Percentiles rank a stretch among this genome's conserved stretches.
Conservation (phyloP, 2,797 vertebrate genomes). For the Ibycter americanus region DNA sequence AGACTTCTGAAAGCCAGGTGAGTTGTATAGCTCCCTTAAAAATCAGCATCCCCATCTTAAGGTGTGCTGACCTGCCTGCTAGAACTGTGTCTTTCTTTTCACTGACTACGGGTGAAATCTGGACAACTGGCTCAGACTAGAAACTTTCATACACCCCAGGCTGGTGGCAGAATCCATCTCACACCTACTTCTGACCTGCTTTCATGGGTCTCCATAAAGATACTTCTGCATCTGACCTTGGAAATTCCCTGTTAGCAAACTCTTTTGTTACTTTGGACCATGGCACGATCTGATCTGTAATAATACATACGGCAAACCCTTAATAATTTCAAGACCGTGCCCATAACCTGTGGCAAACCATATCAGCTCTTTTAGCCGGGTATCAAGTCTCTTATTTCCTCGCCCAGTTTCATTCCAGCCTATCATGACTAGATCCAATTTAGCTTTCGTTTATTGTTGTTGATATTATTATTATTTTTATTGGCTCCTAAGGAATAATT, state of each 20-base stretch:
- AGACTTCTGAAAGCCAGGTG: neutral
- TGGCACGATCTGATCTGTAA: neutral
- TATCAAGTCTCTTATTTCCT: neutral
- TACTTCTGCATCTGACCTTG: neutral
- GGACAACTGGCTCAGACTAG: neutral
- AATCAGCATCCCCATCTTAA: neutral
- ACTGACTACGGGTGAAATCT: neutral
- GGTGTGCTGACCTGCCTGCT: neutral
- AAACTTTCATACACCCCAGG: neutral
- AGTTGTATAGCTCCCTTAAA: neutral
- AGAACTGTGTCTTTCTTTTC: neutral
- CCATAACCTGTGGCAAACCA: neutral
- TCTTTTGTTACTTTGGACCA: neutral
- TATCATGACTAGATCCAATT: neutral
- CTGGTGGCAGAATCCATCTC: neutral
- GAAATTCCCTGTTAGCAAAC: neutral
- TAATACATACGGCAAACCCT: neutral
- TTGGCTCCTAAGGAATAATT: constrained; percentile 32
- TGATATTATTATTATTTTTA: neutral
- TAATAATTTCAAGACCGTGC: neutral
- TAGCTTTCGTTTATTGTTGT: neutral
- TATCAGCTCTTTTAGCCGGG: neutral
- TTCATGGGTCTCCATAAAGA: neutral
- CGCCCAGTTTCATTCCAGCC: neutral
- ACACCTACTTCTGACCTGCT: neutral